Evolutionary conservation across 1,140 invertebrate genomes (phyloP).

Genomic region (Sarcophaga peregrina): DNA sequence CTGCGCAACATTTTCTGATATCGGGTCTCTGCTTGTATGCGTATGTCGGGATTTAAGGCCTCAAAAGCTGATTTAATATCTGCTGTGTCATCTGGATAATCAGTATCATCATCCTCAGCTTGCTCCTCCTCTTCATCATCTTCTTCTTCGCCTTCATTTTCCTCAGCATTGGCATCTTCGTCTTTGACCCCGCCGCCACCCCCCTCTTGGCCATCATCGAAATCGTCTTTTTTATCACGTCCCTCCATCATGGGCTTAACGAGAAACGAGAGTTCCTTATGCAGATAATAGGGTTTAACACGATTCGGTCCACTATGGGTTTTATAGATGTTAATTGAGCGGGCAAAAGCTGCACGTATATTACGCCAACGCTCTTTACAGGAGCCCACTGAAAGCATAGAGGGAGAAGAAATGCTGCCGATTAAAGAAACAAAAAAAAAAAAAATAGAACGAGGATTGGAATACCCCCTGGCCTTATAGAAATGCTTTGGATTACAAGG

Average conservation of each 20-base stretch:
- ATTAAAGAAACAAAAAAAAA: background rate
- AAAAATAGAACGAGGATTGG: too few relatives aligned
- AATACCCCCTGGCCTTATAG: too few relatives aligned
- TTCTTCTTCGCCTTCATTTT: background rate
- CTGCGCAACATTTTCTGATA: background rate
- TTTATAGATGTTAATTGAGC: conserved; percentile 43
- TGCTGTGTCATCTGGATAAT: background rate
- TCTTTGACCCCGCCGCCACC: background rate
- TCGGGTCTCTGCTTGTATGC: conserved; percentile 15
- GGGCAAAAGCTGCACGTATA: conserved; percentile 39
- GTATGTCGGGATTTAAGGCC: conserved; percentile 25
- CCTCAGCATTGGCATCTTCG: background rate
- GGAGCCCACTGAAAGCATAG: conserved; percentile 29
- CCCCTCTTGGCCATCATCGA: background rate
- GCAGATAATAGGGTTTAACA: conserved; percentile 42
- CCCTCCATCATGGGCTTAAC: conserved; percentile 38
- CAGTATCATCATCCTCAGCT: background rate
- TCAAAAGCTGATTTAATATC: conserved; percentile 32
- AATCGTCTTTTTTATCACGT: conserved; percentile 8
- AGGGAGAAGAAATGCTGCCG: background rate
- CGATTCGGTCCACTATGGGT: conserved; percentile 40
- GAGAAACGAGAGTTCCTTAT: conserved; percentile 35
- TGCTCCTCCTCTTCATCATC: background rate
- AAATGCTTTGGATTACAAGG: too few relatives aligned
- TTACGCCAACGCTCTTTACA: conserved; percentile 44